These are phyloP conservation scores for Antennarius striatus DNA, from an alignment of 2,113 vertebrate species.

Conservation along the genomic window DNA sequence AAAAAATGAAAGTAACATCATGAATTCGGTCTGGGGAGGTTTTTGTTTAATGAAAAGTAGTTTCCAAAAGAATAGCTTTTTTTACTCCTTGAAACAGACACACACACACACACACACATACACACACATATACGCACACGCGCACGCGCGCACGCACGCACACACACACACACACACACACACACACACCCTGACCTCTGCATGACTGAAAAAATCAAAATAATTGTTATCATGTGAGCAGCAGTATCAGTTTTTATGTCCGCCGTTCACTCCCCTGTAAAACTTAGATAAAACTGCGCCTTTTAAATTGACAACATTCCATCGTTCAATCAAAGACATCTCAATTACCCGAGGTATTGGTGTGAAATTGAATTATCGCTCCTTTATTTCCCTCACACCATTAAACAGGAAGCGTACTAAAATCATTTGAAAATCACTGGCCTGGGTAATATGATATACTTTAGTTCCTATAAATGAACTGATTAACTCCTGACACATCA, in stretches of 20 bases:
- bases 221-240: conserved; percentile 49
- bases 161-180: conserved; percentile 3
- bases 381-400: conserved; percentile 69
- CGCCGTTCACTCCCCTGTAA: conserved; percentile 49
- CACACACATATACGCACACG: conserved; percentile 4
- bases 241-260: conserved; percentile 29
- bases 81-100: neutral
- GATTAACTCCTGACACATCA: conserved; percentile 69
- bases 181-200: conserved; percentile 61
- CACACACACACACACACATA: neutral
- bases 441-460: conserved; percentile 66
- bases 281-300: conserved; percentile 72
- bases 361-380: conserved; percentile 71
- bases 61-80: neutral
- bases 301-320: conserved; percentile 64
- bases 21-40: neutral
- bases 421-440: conserved; percentile 74
- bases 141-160: neutral
- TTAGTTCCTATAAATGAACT: conserved; percentile 52
- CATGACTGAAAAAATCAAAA: conserved; percentile 69
- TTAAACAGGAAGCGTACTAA: conserved; percentile 69
- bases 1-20: neutral
- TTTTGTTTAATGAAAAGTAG: neutral
- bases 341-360: conserved; percentile 69
- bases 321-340: conserved; percentile 63